These are phyloP conservation scores for Morinoia aosen DNA, from an alignment of 2,888 invertebrate genomes.

Conservation along the genomic window DNA sequence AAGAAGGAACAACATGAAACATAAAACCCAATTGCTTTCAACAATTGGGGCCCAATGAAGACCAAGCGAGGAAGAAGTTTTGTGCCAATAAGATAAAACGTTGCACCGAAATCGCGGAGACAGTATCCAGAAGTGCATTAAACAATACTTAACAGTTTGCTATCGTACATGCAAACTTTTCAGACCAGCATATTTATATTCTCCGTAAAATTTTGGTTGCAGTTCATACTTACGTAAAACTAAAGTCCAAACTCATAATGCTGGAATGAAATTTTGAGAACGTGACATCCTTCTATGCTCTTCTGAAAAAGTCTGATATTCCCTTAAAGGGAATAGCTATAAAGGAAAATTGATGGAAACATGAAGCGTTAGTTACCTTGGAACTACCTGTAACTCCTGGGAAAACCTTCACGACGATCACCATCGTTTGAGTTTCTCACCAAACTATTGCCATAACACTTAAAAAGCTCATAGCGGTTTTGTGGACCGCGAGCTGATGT, in stretches of 20 bases:
- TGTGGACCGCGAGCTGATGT: not conserved
- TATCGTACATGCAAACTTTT: no score
- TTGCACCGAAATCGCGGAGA: not conserved
- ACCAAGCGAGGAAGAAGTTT: no score
- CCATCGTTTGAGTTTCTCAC: slow-evolving; percentile 10
- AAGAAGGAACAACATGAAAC: no score
- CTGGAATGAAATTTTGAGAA: not conserved
- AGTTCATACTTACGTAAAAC: not conserved
- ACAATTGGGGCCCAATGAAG: no score
- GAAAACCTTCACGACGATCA: slow-evolving; percentile 4
- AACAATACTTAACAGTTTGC: not conserved
- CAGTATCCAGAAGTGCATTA: not conserved
- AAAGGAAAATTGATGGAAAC: not conserved
- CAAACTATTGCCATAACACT: slow-evolving; percentile 25
- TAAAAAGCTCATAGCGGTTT: slow-evolving; percentile 26
- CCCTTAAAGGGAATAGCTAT: not conserved
- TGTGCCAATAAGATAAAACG: not conserved
- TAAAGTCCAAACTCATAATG: not conserved
- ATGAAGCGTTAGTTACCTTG: slow-evolving; percentile 1
- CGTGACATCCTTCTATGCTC: not conserved
- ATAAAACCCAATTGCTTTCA: no score
- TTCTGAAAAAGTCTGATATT: not conserved
- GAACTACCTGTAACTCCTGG: not conserved
- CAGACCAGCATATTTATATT: not conserved
- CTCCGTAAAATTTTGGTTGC: not conserved